Percentiles rank a stretch among this genome's conserved stretches.
These are phyloP conservation scores for Clinocottus analis DNA, from an alignment of 2,113 vertebrate species.

Conservation along the genomic window DNA sequence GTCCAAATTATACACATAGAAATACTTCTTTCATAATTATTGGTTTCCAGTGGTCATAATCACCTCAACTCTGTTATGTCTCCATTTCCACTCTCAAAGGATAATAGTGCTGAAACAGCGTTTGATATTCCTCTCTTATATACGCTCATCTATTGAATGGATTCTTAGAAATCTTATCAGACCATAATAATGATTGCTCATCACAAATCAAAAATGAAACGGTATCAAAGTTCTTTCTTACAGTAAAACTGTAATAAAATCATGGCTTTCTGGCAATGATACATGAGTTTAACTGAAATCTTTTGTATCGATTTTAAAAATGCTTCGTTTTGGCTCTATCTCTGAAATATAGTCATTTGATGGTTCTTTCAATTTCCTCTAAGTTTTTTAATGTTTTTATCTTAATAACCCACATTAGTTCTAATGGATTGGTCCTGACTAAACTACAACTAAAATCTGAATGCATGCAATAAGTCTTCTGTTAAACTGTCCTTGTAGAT, in stretches of 20 bases:
- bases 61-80: constrained; percentile 51
- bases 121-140: constrained; percentile 52
- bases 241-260: constrained; percentile 76
- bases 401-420: constrained; percentile 51
- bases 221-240: constrained; percentile 70
- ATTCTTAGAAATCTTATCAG: constrained; percentile 63
- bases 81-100: constrained; percentile 58
- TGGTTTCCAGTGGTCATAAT: constrained; percentile 58
- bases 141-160: constrained; percentile 54
- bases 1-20: constrained; percentile 29
- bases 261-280: constrained; percentile 65
- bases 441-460: constrained; percentile 12
- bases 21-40: constrained; percentile 56
- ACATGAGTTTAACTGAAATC: constrained; percentile 73
- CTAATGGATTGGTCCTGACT: constrained; percentile 40
- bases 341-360: constrained; percentile 61
- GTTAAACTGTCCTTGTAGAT: background rate
- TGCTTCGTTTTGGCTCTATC: constrained; percentile 56
- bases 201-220: constrained; percentile 70
- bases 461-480: constrained; percentile 1
- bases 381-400: constrained; percentile 41
- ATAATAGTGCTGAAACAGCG: constrained; percentile 65
- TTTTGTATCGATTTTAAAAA: constrained; percentile 78
- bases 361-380: constrained; percentile 47
- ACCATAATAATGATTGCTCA: constrained; percentile 64